Conservation (phyloP, 1,140 invertebrate species). For the Calliopsis andreniformis region DNA sequence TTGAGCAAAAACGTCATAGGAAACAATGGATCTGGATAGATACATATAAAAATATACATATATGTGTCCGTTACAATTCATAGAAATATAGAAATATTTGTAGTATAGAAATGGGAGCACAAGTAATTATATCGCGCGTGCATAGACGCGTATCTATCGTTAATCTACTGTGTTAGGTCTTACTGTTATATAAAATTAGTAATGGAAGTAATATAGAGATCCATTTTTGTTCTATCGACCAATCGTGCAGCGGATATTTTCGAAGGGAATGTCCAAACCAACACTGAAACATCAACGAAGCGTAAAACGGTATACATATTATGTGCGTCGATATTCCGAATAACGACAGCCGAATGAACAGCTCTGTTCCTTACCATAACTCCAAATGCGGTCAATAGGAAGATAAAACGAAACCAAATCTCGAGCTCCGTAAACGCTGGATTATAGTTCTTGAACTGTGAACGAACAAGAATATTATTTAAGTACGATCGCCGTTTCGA, state of each 20-base stretch:
- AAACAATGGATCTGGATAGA: conserved; percentile 92
- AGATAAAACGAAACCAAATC: conserved; percentile 98
- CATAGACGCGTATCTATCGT: no score
- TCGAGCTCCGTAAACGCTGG: conserved; percentile 97
- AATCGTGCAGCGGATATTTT: conserved; percentile 94
- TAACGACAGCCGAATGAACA: no score
- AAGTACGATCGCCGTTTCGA: conserved; percentile 12
- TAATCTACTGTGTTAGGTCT: conserved; percentile 68
- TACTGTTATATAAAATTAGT: conserved; percentile 95
- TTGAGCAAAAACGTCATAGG: conserved; percentile 94
- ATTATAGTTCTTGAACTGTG: conserved; percentile 97
- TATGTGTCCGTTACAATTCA: no score
- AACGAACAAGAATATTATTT: conserved; percentile 68
- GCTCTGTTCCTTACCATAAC: conserved; percentile 96
- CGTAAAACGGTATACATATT: no score
- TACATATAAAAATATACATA: no score
- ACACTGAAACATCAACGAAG: conserved; percentile 85
- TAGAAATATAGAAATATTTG: no score
- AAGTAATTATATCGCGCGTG: no score
- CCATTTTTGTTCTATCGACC: conserved; percentile 99
- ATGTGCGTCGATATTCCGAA: no score
- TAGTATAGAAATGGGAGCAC: no score
- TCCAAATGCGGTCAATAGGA: conserved; percentile 92
- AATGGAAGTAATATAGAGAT: conserved; percentile 94
- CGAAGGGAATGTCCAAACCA: conserved; percentile 94